Base-by-base conservation (phyloP, 2,797 vertebrate genomes). In the Octomys mimax region DNA sequence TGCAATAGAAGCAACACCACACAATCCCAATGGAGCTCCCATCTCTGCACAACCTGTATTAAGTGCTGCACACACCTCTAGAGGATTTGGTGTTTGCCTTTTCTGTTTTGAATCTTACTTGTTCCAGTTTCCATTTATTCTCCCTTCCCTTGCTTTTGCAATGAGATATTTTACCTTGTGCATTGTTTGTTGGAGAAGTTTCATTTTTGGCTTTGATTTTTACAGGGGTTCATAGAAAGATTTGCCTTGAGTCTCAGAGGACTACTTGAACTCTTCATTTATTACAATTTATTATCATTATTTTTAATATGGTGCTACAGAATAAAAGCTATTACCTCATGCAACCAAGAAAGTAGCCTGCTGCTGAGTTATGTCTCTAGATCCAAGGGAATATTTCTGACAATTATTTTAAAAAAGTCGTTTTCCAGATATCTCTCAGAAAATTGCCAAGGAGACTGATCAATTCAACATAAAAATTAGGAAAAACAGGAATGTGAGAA, bases 1-100 rank as follows among this genome's bases (percentile, higher is more conserved):
- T 1, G 21, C 6, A 1, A 6, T 1, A 13, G 22, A 73, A 9
- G 39, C 5, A 0, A 42, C 24, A 36, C 8, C 19, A 10, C 8
- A 21, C 19, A 19, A 12, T 39, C 7, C 7, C 18, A 22, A 9
- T 9, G 19, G 70, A 22, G 9, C 19, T 36, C 36, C 39, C 36
- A 71, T 22, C 70, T 39, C n/a, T 11, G 22, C n/a, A 39, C n/a
- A 22, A 39, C 3, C n/a, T 9, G 9, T 2, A 4, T 22, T 39
- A 39, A 36, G n/a, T 39, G 70, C n/a, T 36, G 19, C n/a, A 36
- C 7, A 36, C 1, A n/a, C 36, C 36, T 18, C n/a, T 21, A 39
- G n/a, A 39, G 22, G 19, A 4, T 22, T 39, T 11, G 3, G 10
- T 22, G 36, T 71, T 71, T 71, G 70, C 24, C 70, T 9, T 71